These are phyloP conservation scores for Mactra quadrangularis DNA, from an alignment of 1,140 invertebrate genomes.

Conservation along the genomic window DNA sequence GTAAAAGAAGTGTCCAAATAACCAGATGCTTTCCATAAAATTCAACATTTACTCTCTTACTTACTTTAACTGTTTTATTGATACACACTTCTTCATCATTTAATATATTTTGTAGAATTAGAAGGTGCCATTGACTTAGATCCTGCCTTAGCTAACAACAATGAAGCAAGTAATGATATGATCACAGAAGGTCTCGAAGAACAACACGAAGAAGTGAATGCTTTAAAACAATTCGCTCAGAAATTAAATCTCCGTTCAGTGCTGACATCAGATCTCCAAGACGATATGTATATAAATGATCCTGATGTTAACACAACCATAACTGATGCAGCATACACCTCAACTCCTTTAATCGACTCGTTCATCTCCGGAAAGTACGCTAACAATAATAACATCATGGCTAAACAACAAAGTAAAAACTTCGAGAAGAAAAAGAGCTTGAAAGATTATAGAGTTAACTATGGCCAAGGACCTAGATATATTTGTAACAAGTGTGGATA, in stretches of 20 bases:
- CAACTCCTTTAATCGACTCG: slow-evolving; percentile 54
- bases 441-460: slow-evolving; percentile 46
- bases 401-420: slow-evolving; percentile 16
- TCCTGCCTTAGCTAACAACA: neutral
- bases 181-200: neutral
- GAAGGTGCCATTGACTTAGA: no score
- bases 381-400: neutral
- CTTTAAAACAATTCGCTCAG: slow-evolving; percentile 47
- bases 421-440: slow-evolving; percentile 58
- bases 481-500: slow-evolving; percentile 59
- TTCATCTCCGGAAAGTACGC: slow-evolving; percentile 40
- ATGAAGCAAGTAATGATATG: neutral
- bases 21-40: no score
- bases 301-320: slow-evolving; percentile 38
- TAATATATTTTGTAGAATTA: no score
- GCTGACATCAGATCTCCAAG: slow-evolving; percentile 26
- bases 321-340: slow-evolving; percentile 32
- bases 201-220: slow-evolving; percentile 50
- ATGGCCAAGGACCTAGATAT: slow-evolving; percentile 46
- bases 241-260: slow-evolving; percentile 40
- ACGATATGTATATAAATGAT: slow-evolving; percentile 36
- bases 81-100: no score
- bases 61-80: no score
- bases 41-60: no score
- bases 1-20: no score